phyloP scores from a whole-genome alignment of 2,797 vertebrate species.

The Anolis apletophallus region DNA sequence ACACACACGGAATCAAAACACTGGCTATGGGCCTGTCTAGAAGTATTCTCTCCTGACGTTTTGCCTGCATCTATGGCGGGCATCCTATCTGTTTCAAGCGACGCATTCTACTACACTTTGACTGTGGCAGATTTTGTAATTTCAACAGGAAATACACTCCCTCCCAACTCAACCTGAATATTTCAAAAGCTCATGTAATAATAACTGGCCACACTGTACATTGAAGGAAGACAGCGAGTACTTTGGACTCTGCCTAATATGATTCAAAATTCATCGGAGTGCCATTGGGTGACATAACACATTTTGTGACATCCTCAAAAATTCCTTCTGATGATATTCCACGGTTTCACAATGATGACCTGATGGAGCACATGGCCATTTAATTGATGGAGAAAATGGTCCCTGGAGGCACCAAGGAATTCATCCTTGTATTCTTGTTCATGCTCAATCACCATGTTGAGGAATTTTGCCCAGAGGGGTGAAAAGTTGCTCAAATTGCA shows the following conservation, averaged over 20 bases:
- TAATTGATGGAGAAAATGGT: background rate
- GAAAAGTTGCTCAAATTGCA: background rate
- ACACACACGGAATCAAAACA: too few species aligned
- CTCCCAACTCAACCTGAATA: too few species aligned
- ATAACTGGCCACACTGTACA: too few species aligned
- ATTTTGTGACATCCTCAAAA: background rate
- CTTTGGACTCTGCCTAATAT: background rate
- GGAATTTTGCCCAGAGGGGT: background rate
- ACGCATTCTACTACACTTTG: too few species aligned
- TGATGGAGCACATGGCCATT: background rate
- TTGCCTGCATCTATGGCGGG: too few species aligned
- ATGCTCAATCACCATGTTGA: constrained; percentile 34
- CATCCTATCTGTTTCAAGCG: too few species aligned
- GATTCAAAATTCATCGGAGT: background rate
- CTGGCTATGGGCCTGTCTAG: too few species aligned
- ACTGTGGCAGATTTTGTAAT: too few species aligned
- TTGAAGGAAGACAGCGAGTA: background rate
- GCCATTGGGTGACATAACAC: background rate
- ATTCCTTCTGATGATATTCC: background rate
- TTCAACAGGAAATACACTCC: too few species aligned
- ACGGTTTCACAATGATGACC: background rate
- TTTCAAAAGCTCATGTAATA: too few species aligned
- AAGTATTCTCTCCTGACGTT: too few species aligned
- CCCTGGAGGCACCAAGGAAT: constrained; percentile 19
- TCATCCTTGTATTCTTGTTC: constrained; percentile 53